phyloP scores from a whole-genome alignment of 2,797 vertebrate species.

The Danio choprae region DNA sequence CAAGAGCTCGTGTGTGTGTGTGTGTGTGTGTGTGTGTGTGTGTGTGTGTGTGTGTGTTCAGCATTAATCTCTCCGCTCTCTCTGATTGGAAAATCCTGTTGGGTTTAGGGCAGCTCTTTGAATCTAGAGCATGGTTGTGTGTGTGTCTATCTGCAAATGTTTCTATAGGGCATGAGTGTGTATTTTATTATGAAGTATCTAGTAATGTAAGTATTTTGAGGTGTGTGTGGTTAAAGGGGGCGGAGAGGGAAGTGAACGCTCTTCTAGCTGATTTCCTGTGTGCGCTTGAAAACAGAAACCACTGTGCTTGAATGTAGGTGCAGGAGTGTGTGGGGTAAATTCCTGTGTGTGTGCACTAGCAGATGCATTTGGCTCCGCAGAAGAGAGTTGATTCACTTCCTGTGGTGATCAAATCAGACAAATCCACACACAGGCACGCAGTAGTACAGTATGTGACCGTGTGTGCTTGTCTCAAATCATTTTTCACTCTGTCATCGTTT shows the following conservation, averaged over 20 bases:
- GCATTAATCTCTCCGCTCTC: constrained; percentile 71
- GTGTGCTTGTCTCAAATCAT: constrained; percentile 13
- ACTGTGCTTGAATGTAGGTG: constrained; percentile 4
- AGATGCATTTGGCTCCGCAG: constrained; percentile 9
- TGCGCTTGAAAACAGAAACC: constrained; percentile 17
- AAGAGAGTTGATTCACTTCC: constrained; percentile 42
- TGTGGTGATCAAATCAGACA: constrained; percentile 36
- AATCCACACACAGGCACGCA: constrained; percentile 5
- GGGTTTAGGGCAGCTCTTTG: constrained; percentile 68
- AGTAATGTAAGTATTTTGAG: constrained; percentile 14
- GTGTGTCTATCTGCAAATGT: constrained; percentile 17
- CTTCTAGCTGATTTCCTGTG: constrained; percentile 44
- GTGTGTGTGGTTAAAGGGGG: constrained; percentile 37
- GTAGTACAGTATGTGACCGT: constrained; percentile 2
- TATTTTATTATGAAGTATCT: background rate
- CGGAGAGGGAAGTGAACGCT: constrained; percentile 16
- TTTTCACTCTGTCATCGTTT: constrained; percentile 9
- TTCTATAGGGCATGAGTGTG: background rate
- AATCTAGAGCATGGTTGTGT: constrained; percentile 57
- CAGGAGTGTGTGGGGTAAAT: constrained; percentile 17
- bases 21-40: constrained; percentile 16
- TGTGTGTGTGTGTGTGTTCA: constrained; percentile 33
- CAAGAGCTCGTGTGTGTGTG: constrained; percentile 29
- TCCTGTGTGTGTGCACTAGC: constrained; percentile 1
- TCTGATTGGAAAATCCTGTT: constrained; percentile 76